These are phyloP conservation scores for Sphenodon punctatus DNA, from an alignment of 2,797 vertebrate species.

Conservation along the genomic window DNA sequence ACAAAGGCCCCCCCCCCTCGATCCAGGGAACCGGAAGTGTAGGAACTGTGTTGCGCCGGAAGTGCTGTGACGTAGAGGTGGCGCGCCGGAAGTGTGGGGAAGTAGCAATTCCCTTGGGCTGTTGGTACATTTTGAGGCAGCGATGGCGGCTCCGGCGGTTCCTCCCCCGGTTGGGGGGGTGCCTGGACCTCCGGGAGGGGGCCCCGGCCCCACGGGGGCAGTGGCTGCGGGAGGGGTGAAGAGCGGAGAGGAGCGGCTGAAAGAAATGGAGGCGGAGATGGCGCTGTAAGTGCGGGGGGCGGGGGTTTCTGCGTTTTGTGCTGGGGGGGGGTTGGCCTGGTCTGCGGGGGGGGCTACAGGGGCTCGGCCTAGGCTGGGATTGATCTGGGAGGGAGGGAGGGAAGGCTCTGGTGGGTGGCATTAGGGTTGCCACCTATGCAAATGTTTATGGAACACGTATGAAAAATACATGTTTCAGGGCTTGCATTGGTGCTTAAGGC, in stretches of 20 bases:
- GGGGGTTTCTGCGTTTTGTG: neutral
- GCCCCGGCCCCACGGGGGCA: neutral
- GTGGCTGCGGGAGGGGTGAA: conserved; percentile 63
- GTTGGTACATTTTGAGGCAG: too few relatives aligned
- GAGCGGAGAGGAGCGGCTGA: conserved; percentile 88
- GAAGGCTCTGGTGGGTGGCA: neutral
- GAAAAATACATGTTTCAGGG: too few relatives aligned
- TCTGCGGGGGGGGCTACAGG: neutral
- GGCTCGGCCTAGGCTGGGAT: too few relatives aligned
- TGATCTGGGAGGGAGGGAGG: neutral
- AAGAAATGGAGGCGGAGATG: conserved; percentile 96
- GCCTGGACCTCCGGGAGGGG: conserved; percentile 25
- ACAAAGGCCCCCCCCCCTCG: neutral
- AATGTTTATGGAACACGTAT: too few relatives aligned
- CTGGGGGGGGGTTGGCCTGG: neutral
- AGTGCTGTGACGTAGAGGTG: accelerated
- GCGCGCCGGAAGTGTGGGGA: neutral
- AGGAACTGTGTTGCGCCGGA: neutral
- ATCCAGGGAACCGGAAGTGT: neutral
- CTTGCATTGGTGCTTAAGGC: too few relatives aligned
- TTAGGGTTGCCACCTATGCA: too few relatives aligned
- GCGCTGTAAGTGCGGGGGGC: conserved; percentile 84
- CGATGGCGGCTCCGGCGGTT: neutral
- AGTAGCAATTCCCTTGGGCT: too few relatives aligned
- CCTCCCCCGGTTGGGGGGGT: conserved; percentile 37